Conservation (phyloP, 2,888 invertebrate genomes). For the Bruchidius siliquastri region DNA sequence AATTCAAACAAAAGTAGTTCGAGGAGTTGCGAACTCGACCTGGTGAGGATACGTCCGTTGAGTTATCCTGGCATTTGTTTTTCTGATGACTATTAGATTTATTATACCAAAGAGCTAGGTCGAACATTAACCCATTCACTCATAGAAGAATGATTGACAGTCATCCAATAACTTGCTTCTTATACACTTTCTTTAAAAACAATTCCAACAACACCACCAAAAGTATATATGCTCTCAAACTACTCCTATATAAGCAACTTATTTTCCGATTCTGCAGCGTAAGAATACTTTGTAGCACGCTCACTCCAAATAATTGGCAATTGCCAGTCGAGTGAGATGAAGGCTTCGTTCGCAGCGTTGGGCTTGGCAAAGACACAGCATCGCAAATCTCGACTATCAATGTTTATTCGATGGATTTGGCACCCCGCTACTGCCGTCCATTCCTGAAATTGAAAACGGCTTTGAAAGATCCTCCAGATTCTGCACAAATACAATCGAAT, state of each 20-base stretch:
- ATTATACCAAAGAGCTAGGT: too few species aligned
- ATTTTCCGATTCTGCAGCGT: not conserved
- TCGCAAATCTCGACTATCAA: not conserved
- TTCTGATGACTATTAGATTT: too few species aligned
- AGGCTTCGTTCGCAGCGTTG: not conserved
- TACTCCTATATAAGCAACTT: not conserved
- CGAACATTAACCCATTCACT: too few species aligned
- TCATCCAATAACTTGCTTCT: too few species aligned
- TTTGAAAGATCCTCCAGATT: not conserved
- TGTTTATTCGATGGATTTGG: not conserved
- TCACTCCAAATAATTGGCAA: not conserved
- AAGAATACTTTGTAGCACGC: not conserved
- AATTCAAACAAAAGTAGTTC: too few species aligned
- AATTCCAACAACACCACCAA: too few species aligned
- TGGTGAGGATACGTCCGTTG: too few species aligned
- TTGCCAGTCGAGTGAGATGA: not conserved
- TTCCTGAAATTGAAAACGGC: not conserved
- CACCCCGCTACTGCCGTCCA: not conserved
- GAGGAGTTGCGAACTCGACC: too few species aligned
- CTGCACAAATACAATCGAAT: not conserved
- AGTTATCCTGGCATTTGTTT: too few species aligned
- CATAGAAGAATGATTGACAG: too few species aligned
- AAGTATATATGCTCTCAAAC: too few species aligned
- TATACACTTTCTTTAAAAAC: too few species aligned
- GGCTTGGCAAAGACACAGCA: not conserved